A percentile compares a stretch with the other conserved stretches of the same genome.
Conservation (phyloP, 2,797 vertebrate species). For the Brotula barbata region DNA sequence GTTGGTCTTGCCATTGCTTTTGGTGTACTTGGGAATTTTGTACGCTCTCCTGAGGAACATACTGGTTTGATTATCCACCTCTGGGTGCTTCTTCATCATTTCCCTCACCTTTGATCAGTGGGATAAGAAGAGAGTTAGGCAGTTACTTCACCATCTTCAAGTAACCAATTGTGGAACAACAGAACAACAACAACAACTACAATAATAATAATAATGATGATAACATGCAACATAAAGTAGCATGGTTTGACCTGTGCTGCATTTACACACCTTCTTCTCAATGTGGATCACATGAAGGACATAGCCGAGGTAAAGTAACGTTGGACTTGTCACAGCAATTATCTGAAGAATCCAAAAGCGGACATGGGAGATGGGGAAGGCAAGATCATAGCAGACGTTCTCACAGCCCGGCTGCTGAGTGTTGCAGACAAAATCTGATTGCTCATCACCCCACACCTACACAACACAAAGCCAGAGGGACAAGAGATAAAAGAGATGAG, state of each 20-base stretch:
- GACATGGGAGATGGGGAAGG: conserved; percentile 95
- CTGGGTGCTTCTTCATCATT: conserved; percentile 77
- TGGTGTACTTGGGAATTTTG: conserved; percentile 83
- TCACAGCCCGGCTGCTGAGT: conserved; percentile 92
- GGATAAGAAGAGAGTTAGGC: conserved; percentile 6
- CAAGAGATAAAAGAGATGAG: neutral
- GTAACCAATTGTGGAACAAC: too few relatives aligned
- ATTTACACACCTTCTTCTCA: conserved; percentile 83
- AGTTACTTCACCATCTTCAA: too few relatives aligned
- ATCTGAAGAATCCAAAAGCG: conserved; percentile 96
- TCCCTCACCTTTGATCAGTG: conserved; percentile 76
- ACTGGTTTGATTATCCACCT: conserved; percentile 65
- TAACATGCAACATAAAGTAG: too few relatives aligned
- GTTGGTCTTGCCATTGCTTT: conserved; percentile 83
- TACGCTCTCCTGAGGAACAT: conserved; percentile 79
- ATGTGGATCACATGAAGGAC: conserved; percentile 83
- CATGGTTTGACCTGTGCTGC: neutral
- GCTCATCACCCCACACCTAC: conserved; percentile 92
- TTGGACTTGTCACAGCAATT: conserved; percentile 82
- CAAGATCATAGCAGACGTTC: conserved; percentile 92
- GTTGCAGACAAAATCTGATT: conserved; percentile 94
- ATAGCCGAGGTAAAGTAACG: conserved; percentile 79
- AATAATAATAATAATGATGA: too few relatives aligned
- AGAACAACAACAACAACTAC: too few relatives aligned
- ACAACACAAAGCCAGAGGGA: neutral